Base-by-base conservation (phyloP, 2,113 vertebrate genomes). In the Pollachius pollachius region DNA sequence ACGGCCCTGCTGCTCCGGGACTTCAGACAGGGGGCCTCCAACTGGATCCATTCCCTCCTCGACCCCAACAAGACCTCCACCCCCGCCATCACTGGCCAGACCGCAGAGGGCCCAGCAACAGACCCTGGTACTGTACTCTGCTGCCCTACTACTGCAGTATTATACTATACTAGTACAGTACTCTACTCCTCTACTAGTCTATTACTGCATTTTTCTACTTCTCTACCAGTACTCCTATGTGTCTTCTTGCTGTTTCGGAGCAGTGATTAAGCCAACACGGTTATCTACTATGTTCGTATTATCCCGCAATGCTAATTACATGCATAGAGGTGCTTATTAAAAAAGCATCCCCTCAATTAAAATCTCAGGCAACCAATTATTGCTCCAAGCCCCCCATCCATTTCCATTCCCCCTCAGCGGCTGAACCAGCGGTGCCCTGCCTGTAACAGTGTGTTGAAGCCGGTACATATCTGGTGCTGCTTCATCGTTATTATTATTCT, bases 21-120 rank as follows among this genome's bases (percentile, higher is more conserved):
- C 78, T 87, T 97, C 78, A 92, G 90, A 69, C 87, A 93, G 76
- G 91, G 94, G 0, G 95, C 95, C n/a, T 93, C 95, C 59, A 93
- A 94, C 19, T 96, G 94, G 94, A 91, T 97, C 75, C 92, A 94
- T 66, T 92, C 93, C 41, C 85, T 96, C 30, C 85, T 94, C 79
- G 94, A 94, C 79, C 72, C 92, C 62, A 90, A 74, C 85, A 82
- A 48, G 80, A 79, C 71, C 83, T 52, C 63, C 78, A 1, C 56
- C 80, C 52, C 27, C 41, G 41, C 41, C 41, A 48, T 48, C 41
- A 48, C 82, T 56, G 41, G 61, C 73, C 62, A 78, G 59, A 72
- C 71, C 69, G 80, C 68, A 69, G 82, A 82, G 59, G 56, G 4
- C 1, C 70, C 78, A 27, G 48, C 77, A 19, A 76, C 37, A 74